Base-by-base conservation (phyloP, 2,113 vertebrate species). In the Erythrolamprus reginae region DNA sequence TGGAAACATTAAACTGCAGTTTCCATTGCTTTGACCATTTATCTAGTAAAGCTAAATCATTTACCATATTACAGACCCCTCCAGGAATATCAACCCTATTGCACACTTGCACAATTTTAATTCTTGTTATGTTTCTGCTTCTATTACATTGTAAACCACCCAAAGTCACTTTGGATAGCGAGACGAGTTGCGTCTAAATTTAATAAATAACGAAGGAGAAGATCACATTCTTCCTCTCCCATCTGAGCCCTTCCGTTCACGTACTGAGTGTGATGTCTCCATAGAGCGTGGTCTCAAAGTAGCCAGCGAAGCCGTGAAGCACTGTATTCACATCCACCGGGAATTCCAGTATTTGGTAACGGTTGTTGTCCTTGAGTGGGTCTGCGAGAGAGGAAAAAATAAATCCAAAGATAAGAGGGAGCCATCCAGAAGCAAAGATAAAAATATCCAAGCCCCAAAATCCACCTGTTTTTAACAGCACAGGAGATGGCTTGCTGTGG, bases 221-320 rank as follows among this genome's bases (percentile, higher is more conserved):
- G 13, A 28, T 12, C 61, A 6, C 28, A 6, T 2, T 23, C 65
- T 53, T 23, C 28, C 8, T 21, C 47, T 51, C 52, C 33, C 24
- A 51, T 61, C 8, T 1, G 12, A 70, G n/a, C 24, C 42, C 88
- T 89, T 86, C 87, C 28, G 53, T 47, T 13, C 3, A 82, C 98
- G 97, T 96, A 99, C 98, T 99, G 88, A 99, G 98, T 26, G 96
- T 98, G 89, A 99, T 97, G 51, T 99, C 98, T 92, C 97, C 98
- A 94, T 99, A 99, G 70, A 99, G 97, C 5, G 98, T 98, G 26
- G 98, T 98, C 95, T 99, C 98, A 89, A 99, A 99, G 96, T 99
- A 99, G 50, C 98, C 98, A 3, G 98, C 98, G 88, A 99, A 99
- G 82, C 98, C 98, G n/a, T 99, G 98, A 38, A 99, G 97, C 52